phyloP scores from a whole-genome alignment of 2,797 vertebrate species.

The Propithecus perrieri region DNA sequence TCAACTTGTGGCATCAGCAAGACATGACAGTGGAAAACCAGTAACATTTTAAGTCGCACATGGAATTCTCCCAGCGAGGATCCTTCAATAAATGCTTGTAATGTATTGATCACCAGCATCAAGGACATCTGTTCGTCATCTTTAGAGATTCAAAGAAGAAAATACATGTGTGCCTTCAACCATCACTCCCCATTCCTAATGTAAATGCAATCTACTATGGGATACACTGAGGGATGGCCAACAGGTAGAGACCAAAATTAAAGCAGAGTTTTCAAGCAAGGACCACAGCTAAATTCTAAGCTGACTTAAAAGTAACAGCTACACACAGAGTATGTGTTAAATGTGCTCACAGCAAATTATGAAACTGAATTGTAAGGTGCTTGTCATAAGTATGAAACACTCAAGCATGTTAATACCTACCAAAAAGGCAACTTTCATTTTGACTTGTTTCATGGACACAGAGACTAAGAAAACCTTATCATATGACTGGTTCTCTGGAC shows the following conservation, averaged over 20 bases:
- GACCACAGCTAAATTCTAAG: not conserved
- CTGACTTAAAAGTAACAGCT: not conserved
- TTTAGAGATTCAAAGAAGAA: constrained; percentile 58
- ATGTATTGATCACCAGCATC: constrained; percentile 88
- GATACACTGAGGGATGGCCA: not conserved
- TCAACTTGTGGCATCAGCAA: constrained; percentile 89
- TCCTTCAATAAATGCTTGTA: constrained; percentile 96
- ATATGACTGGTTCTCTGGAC: not conserved
- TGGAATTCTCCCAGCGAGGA: constrained; percentile 94
- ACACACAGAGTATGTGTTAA: not conserved
- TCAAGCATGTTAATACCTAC: not conserved
- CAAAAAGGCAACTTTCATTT: not conserved
- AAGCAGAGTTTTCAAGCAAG: not conserved
- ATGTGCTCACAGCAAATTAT: not conserved
- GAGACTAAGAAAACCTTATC: not conserved
- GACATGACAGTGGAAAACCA: constrained; percentile 97
- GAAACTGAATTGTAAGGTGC: not conserved
- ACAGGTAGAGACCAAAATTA: not conserved
- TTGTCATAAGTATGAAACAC: not conserved
- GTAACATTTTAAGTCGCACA: constrained; percentile 90
- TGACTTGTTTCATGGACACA: not conserved
- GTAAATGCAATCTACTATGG: not conserved
- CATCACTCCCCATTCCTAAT: not conserved
- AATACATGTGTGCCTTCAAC: not conserved
- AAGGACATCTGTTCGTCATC: constrained; percentile 83